phyloP scores from a whole-genome alignment of 2,888 invertebrate genomes.

The Incurvaria masculella region DNA sequence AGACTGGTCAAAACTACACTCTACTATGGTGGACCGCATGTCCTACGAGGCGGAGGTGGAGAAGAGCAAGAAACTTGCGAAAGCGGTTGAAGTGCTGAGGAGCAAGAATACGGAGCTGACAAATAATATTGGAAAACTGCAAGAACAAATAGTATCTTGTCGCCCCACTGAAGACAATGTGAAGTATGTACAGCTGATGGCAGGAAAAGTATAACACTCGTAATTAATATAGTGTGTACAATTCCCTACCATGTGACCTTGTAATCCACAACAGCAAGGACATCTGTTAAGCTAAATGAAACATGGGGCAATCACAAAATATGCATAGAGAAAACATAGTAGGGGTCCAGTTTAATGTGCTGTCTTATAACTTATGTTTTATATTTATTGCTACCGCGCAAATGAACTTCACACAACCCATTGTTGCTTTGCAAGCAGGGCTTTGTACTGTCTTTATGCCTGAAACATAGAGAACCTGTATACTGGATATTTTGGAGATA shows the following conservation, averaged over 20 bases:
- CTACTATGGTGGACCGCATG: slow-evolving; percentile 48
- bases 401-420: too few relatives aligned
- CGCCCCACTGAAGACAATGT: slow-evolving; percentile 1
- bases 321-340: too few relatives aligned
- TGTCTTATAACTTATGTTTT: neutral
- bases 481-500: too few relatives aligned
- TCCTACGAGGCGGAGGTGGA: slow-evolving; percentile 46
- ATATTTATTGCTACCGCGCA: too few relatives aligned
- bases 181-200: slow-evolving; percentile 5
- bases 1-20: slow-evolving; percentile 47
- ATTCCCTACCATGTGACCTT: too few relatives aligned
- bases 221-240: neutral
- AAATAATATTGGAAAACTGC: slow-evolving; percentile 32
- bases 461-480: too few relatives aligned
- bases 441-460: too few relatives aligned
- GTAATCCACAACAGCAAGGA: too few relatives aligned
- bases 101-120: slow-evolving; percentile 47
- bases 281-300: too few relatives aligned
- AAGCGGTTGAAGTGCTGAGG: slow-evolving; percentile 42
- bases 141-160: slow-evolving; percentile 28
- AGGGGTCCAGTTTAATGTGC: slow-evolving; percentile 1
- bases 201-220: neutral
- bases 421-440: too few relatives aligned
- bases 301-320: too few relatives aligned
- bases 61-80: slow-evolving; percentile 42